Conservation (phyloP, 2,797 vertebrate genomes). For the Lophius americanus region DNA sequence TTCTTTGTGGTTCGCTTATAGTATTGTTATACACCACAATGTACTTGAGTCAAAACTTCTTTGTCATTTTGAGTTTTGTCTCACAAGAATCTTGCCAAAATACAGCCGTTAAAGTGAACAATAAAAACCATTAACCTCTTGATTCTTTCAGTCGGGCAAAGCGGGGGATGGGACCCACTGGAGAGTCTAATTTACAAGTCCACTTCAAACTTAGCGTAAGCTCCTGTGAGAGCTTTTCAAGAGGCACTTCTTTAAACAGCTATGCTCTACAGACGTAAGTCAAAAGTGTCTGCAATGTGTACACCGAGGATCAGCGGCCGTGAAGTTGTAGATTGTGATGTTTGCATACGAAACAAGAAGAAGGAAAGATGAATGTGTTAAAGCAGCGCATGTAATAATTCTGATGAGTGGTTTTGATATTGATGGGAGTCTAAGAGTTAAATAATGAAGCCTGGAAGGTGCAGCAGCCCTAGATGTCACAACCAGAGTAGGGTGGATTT, state of each 20-base stretch:
- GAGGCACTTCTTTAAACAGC: slow-evolving; percentile 69
- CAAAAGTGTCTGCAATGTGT: slow-evolving; percentile 38
- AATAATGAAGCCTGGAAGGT: slow-evolving; percentile 17
- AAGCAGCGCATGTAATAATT: slow-evolving; percentile 34
- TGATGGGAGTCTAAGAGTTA: slow-evolving; percentile 15
- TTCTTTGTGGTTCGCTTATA: too few species aligned
- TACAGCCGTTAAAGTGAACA: too few species aligned
- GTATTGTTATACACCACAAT: too few species aligned
- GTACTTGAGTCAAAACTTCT: too few species aligned
- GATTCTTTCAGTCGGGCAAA: slow-evolving; percentile 22
- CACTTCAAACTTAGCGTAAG: slow-evolving; percentile 62
- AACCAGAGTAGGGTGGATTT: slow-evolving; percentile 1
- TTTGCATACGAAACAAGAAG: slow-evolving; percentile 30
- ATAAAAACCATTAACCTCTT: too few species aligned
- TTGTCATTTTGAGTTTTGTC: too few species aligned
- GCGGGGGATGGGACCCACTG: slow-evolving; percentile 24
- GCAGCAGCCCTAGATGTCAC: slow-evolving; percentile 1
- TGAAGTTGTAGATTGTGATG: slow-evolving; percentile 38
- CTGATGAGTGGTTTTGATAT: slow-evolving; percentile 38
- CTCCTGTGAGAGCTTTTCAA: slow-evolving; percentile 65
- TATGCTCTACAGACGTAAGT: slow-evolving; percentile 68
- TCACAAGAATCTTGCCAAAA: too few species aligned
- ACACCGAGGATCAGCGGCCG: slow-evolving; percentile 34
- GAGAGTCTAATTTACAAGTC: slow-evolving; percentile 58
- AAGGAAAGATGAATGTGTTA: slow-evolving; percentile 28